phyloP scores from a whole-genome alignment of 2,797 vertebrate genomes.

The Pipistrellus kuhlii region DNA sequence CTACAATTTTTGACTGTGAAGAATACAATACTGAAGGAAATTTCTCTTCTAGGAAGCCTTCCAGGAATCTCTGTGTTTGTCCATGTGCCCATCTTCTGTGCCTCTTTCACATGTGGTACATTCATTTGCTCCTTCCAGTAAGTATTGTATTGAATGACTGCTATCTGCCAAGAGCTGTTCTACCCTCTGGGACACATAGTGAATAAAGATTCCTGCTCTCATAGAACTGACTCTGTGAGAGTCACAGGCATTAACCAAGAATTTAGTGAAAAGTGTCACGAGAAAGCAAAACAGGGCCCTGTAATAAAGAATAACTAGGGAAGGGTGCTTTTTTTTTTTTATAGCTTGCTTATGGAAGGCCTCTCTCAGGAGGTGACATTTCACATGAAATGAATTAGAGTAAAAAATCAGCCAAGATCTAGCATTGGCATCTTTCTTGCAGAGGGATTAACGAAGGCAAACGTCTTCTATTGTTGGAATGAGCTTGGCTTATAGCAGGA shows the following conservation, averaged over 20 bases:
- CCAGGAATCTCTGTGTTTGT: background rate
- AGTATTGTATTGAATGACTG: background rate
- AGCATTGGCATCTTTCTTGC: background rate
- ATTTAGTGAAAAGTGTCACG: background rate
- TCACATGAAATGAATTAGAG: constrained; percentile 4
- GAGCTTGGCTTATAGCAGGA: background rate
- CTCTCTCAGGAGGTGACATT: background rate
- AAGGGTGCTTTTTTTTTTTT: background rate
- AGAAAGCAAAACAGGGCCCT: background rate
- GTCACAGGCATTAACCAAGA: background rate
- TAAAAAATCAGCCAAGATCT: background rate
- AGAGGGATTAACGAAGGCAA: background rate
- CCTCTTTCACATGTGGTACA: background rate
- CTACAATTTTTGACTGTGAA: background rate
- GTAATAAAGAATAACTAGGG: background rate
- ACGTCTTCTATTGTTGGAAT: background rate
- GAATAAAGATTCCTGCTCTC: background rate
- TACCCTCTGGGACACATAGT: background rate
- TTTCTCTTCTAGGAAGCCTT: constrained; percentile 12
- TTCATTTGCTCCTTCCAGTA: background rate
- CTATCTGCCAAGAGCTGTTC: background rate
- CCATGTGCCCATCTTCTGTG: background rate
- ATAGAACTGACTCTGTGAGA: background rate
- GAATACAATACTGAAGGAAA: background rate
- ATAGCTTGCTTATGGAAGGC: background rate